Evolutionary conservation across 2,113 vertebrate species (phyloP), one percentile per base, ranked within the genome.

Genomic region (Brachypodius melanocephalos): DNA sequence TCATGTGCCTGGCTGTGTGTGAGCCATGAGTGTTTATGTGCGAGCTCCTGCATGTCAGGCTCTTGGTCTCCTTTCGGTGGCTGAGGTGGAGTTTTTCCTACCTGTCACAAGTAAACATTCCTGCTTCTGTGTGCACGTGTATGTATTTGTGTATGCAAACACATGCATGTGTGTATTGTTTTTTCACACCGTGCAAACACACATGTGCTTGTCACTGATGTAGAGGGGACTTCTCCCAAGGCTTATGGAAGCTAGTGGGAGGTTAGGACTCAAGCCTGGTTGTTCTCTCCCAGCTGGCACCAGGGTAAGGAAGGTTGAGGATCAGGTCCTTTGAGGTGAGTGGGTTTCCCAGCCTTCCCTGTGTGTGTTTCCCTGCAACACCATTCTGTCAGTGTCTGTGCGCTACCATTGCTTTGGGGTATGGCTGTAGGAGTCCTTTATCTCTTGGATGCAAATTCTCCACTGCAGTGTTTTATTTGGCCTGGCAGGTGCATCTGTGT

Each of bases 131-230:
- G 5, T 82, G 29, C 22, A 2, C 2, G 0, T 22, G 1, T 21
- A 2, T 29, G 29, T 40, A 3, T 55, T 51, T 66, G 31, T 69
- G 14, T 42, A 0, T 10, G 3, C 10, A 32, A 5, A 34, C 6
- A 3, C 2, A 0, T 1, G 12, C 8, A 6, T 2, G 2, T 3
- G 3, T 8, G 5, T 10, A 3, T n/a, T 46, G 9, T 2, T 80
- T 71, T 19, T 40, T 28, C 49, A 71, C 45, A 49, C 17, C 55
- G 3, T 29, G 18, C 45, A 51, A 20, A 62, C 4, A 3, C n/a
- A 26, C 15, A 1, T 0, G 2, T 79, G 36, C 61, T 82, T 71
- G 4, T 17, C 4, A 1, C 29, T 75, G 40, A 18, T 17, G 15
- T 24, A 65, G 46, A n/a, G 43, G 40, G 14, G 15, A 12, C 63